Evolutionary conservation across 1,140 invertebrate species (phyloP), one percentile per base, ranked within the genome.

Genomic region (Camponotus vicinus): DNA sequence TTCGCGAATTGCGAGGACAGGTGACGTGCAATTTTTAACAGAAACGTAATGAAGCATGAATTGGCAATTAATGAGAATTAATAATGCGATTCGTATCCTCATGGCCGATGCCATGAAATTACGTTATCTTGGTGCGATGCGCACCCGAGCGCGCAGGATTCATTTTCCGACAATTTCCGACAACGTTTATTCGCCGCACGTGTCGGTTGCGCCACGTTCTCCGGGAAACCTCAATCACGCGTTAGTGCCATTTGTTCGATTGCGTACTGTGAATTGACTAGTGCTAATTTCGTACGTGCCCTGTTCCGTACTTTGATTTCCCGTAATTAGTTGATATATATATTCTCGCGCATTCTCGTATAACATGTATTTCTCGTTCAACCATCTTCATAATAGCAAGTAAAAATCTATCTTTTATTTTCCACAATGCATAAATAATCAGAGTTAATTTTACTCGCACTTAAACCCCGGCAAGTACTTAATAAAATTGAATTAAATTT

Each of bases 101-200:
- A 32, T 45, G 32, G 40, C 11, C n/a, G 45, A 69, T 63, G 7
- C n/a, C 18, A 8, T 37, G 21, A 67, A 80, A 80, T 85, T n/a
- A 34, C n/a, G 55, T 80, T 67, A 85, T 59, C 42, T 57, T 67
- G 3, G 45, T 66, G 32, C 73, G 52, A 27, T 18, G 21, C 69
- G 79, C 40, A n/a, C 13, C 73, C n/a, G 32, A 18, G 9, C 69
- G 79, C 55, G 40, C n/a, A 34, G 11, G 40, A 80, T 80, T 67
- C 76, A 80, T 73, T 78, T 55, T 64, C 57, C 76, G 37, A 40
- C 67, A 75, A 89, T 86, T 89, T 86, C 40, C 55, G 66, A 70
- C 82, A 85, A 89, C 67, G 66, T 89, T 89, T 78, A 66, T 85
- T 85, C 42, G 63, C 77, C 88, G 34, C 52, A 59, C 79, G 67